Conservation (phyloP, 2,888 invertebrate genomes). For the Dyspetes luteomarginatus region DNA sequence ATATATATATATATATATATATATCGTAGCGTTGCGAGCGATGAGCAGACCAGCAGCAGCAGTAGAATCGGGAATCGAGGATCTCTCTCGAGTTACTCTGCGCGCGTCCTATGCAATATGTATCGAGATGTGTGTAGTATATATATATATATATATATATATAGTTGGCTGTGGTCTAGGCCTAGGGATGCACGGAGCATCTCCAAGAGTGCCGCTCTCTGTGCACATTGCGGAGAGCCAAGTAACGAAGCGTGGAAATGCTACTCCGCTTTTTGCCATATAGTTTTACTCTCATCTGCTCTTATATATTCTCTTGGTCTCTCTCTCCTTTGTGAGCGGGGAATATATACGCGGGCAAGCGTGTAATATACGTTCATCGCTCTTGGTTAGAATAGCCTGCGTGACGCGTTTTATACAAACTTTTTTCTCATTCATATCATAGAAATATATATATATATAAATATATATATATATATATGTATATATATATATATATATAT, state of each 20-base stretch:
- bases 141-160: too few relatives aligned
- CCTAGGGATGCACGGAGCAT: conserved; percentile 28
- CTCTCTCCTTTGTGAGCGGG: conserved; percentile 2
- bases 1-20: too few relatives aligned
- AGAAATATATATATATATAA: background rate
- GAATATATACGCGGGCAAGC: conserved; percentile 5
- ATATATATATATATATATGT: background rate
- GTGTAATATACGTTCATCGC: conserved; percentile 30
- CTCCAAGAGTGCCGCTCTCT: conserved; percentile 22
- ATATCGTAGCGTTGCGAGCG: too few relatives aligned
- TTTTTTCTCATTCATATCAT: conserved; percentile 24
- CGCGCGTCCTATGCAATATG: conserved; percentile 75
- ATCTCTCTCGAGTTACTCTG: conserved; percentile 27
- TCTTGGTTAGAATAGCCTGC: conserved; percentile 24
- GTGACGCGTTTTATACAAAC: conserved; percentile 43
- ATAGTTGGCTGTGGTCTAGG: conserved; percentile 66
- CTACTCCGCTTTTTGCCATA: conserved; percentile 58
- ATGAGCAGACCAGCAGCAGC: conserved; percentile 25
- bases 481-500: conserved; percentile 20
- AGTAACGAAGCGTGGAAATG: conserved; percentile 62
- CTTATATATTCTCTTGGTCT: conserved; percentile 1
- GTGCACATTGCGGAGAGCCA: conserved; percentile 46
- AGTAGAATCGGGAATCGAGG: conserved; percentile 57
- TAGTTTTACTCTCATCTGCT: conserved; percentile 25
- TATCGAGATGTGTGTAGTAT: conserved; percentile 69